Base-by-base conservation (phyloP, 2,113 vertebrate species). In the Craseonycteris thonglongyai region DNA sequence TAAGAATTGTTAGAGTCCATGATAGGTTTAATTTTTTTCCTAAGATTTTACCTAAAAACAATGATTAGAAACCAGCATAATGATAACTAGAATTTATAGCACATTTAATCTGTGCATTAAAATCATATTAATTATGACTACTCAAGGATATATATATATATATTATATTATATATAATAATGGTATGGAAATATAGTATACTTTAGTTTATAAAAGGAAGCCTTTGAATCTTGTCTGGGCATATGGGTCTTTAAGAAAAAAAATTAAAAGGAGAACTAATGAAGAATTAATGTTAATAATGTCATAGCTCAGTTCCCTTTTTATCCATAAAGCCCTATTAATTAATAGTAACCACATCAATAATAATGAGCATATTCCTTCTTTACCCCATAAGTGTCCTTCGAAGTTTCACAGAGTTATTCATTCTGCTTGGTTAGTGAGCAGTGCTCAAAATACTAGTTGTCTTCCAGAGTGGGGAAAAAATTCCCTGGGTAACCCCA, bases 61-160 rank as follows among this genome's bases (percentile, higher is more conserved):
- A 68, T 76, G 49, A 83, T 92, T 78, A 78, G 88, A 82, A 90
- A 7, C 72, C 45, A 83, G 49, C 47, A 72, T 38, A 79, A 72
- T 69, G 40, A 84, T 85, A 78, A 91, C 82, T 96, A 78, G 35
- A 87, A 68, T 81, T 93, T 89, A 92, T 93, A 78, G 80, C 69
- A 93, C 54, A 59, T 93, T 95, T 95, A 94, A 97, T 75, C 91
- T 89, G 49, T 91, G 16, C 59, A 68, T 71, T 89, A 82, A 93
- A 93, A 61, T 80, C 89, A 80, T 51, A 75, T 88, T 91, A 85
- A 83, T 81, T 76, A 16, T 84, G 86, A 88, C 87, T 75, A 78
- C 79, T 88, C 45, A 71, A 93, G 33, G 87, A 72, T 86, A 21
- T 63, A 26, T 78, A 59, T 72, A 90, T 63, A 26, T 78, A 59